Conservation (phyloP, 1,140 invertebrate genomes). For the Bombyx mandarina region DNA sequence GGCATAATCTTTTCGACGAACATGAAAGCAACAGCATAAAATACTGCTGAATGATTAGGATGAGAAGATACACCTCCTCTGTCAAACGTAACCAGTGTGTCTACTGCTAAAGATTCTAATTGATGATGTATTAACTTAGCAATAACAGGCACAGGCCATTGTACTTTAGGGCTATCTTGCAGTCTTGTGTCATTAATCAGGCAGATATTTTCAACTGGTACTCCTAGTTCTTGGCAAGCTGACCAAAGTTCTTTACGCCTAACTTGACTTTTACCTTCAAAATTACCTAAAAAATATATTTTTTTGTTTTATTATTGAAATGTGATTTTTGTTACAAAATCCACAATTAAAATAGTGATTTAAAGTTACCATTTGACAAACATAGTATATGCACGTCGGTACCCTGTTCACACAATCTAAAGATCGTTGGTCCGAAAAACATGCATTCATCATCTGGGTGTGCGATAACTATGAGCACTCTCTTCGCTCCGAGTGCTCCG, state of each 20-base stretch:
- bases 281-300: conserved; percentile 74
- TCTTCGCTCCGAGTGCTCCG: conserved; percentile 54
- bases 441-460: conserved; percentile 99
- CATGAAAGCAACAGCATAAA: conserved; percentile 83
- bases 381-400: conserved; percentile 86
- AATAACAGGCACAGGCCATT: conserved; percentile 83
- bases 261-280: conserved; percentile 76
- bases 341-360: not conserved
- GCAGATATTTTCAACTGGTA: conserved; percentile 81
- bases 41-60: conserved; percentile 89
- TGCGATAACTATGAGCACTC: conserved; percentile 87
- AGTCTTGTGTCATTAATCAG: conserved; percentile 79
- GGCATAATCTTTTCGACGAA: conserved; percentile 83
- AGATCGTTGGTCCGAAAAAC: conserved; percentile 96
- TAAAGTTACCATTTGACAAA: conserved; percentile 82
- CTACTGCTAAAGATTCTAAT: conserved; percentile 81
- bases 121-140: conserved; percentile 80
- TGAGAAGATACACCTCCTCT: conserved; percentile 90
- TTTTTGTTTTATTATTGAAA: not conserved
- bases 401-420: conserved; percentile 76
- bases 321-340: not conserved
- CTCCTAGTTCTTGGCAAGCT: conserved; percentile 84
- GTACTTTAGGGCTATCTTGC: conserved; percentile 79
- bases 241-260: conserved; percentile 85
- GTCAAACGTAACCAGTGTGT: conserved; percentile 94